Conservation (phyloP, 2,113 vertebrate species). For the Hippotragus niger region DNA sequence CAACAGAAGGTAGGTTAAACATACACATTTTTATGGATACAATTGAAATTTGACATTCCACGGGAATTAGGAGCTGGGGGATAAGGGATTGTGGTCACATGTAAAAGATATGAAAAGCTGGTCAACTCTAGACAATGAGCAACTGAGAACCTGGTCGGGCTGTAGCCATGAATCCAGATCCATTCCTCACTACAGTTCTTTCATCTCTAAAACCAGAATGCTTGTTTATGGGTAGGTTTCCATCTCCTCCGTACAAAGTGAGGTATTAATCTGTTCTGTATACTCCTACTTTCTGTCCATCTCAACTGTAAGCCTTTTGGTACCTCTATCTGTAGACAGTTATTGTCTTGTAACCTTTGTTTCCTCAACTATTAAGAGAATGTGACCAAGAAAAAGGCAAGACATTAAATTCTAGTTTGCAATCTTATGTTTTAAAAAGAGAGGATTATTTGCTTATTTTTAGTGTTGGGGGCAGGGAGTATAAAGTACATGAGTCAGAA, state of each 20-base stretch:
- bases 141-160: background rate
- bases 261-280: background rate
- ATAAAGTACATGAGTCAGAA: background rate
- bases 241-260: background rate
- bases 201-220: background rate
- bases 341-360: background rate
- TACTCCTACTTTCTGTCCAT: background rate
- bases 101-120: background rate
- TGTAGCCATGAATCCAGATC: background rate
- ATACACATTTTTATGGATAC: slow-evolving; percentile 56
- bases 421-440: background rate
- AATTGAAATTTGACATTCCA: slow-evolving; percentile 43
- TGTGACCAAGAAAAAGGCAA: background rate
- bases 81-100: background rate
- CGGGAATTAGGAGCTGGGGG: background rate
- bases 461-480: background rate
- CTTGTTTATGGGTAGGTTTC: background rate
- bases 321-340: background rate
- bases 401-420: slow-evolving; percentile 15
- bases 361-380: slow-evolving; percentile 18
- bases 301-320: background rate
- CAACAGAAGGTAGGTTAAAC: slow-evolving; percentile 94
- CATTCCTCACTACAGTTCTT: background rate
- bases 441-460: slow-evolving; percentile 11
- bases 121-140: background rate